These are phyloP conservation scores for Drosophila biarmipes DNA, from an alignment of 1,140 invertebrate genomes.

Conservation along the genomic window DNA sequence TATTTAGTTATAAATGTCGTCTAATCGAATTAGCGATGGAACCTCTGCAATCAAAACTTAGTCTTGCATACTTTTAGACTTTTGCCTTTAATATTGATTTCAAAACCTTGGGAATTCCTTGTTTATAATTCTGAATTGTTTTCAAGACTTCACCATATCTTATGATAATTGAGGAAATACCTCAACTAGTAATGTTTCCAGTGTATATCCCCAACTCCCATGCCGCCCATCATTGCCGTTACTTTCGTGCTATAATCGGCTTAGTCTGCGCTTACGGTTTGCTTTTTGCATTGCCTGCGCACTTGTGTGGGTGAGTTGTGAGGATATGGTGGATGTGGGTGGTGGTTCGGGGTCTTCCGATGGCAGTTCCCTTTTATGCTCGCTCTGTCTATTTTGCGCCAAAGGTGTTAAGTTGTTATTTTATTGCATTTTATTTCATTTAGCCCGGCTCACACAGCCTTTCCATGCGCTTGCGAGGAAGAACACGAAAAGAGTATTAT, in stretches of 20 bases:
- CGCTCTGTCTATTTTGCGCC: slow-evolving; percentile 53
- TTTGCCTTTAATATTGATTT: no score
- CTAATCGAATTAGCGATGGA: no score
- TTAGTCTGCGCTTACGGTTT: slow-evolving; percentile 81
- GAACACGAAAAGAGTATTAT: slow-evolving; percentile 51
- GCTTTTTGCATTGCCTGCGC: slow-evolving; percentile 79
- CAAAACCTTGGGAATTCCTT: no score
- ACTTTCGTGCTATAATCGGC: slow-evolving; percentile 79
- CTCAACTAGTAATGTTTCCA: background rate
- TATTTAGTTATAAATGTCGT: no score
- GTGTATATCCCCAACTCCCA: slow-evolving; percentile 10
- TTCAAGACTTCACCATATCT: no score
- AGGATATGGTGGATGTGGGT: background rate
- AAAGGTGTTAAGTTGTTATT: slow-evolving; percentile 68
- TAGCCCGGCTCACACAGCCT: slow-evolving; percentile 36
- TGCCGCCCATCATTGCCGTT: slow-evolving; percentile 54
- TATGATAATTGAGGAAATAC: background rate
- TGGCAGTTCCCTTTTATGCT: slow-evolving; percentile 53
- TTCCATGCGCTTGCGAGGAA: slow-evolving; percentile 4
- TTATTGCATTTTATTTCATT: slow-evolving; percentile 68
- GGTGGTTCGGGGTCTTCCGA: background rate
- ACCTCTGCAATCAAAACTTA: no score
- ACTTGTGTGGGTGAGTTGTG: slow-evolving; percentile 51
- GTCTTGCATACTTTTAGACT: no score
- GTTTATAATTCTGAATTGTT: no score